Base-by-base conservation (phyloP, 2,113 vertebrate genomes). In the Vidua chalybeata region DNA sequence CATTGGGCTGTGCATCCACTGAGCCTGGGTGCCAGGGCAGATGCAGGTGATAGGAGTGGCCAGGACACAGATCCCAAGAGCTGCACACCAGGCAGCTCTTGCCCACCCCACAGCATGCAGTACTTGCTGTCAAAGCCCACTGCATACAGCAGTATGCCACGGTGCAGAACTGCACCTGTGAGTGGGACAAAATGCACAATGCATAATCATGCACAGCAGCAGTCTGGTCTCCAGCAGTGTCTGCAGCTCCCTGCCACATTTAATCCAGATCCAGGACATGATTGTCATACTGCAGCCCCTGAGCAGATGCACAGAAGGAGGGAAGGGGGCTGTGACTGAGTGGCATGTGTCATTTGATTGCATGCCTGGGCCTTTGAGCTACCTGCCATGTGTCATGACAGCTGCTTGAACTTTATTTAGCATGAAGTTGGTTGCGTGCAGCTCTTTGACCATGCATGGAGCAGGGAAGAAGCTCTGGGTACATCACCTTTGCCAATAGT, bases 341-440 rank as follows among this genome's bases (percentile, higher is more conserved):
- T 77, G n/a, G 45, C 48, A 56, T 86, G 54, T 93, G 77, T 87
- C 75, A 80, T 87, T 80, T 93, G 76, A 37, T 66, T 79, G 69
- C n/a, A 15, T 58, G 26, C 93, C 39, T 88, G 51, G 27, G 75
- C 62, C n/a, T 94, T 90, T 24, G 3, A 73, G 43, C 58, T 83
- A 73, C 58, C 24, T 86, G 80, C 66, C 41, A 46, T 21, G 24
- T 61, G 46, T 87, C 35, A 45, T 43, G 33, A 58, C 48, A 75
- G n/a, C 82, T 91, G 55, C 80, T 90, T 58, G 58, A 89, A 71
- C 13, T 69, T n/a, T n/a, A n/a, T n/a, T n/a, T 91, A 80, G 56
- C 41, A 22, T 69, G 51, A 89, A n/a, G 18, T 56, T 88, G 66
- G 20, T 71, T 87, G 35, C 2, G 2, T 84, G 68, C 54, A 84